phyloP scores from a whole-genome alignment of 2,113 vertebrate genomes.

The Ctenomys sociabilis region DNA sequence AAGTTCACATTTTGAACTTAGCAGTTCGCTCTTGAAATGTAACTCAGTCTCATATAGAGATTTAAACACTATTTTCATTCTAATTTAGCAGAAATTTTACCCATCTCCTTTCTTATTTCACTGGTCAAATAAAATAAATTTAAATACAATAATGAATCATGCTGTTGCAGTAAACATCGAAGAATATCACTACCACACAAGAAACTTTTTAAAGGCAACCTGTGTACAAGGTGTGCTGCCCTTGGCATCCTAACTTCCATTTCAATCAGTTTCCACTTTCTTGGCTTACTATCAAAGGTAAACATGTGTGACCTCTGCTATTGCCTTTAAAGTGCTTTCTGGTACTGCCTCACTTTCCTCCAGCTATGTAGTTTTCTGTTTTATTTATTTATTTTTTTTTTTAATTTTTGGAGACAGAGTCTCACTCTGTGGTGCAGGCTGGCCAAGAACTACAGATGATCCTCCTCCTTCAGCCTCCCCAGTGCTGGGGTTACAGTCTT shows the following conservation, averaged over 20 bases:
- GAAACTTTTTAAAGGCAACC: background rate
- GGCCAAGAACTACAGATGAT: background rate
- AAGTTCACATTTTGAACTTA: conserved; percentile 18
- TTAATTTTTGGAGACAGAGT: background rate
- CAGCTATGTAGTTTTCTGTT: background rate
- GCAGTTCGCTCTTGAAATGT: background rate
- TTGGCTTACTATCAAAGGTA: background rate
- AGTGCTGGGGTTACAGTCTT: background rate
- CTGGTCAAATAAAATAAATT: background rate
- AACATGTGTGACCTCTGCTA: background rate
- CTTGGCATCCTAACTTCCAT: background rate
- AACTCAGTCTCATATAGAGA: background rate
- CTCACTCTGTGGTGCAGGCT: background rate
- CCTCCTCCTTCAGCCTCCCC: background rate
- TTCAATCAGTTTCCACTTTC: background rate
- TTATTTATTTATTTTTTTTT: background rate
- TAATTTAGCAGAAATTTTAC: conserved; percentile 1
- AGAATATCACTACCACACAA: background rate
- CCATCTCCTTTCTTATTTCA: background rate
- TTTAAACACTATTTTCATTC: background rate
- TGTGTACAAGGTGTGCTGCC: background rate
- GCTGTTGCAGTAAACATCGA: background rate
- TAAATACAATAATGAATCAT: background rate
- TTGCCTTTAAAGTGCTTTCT: background rate
- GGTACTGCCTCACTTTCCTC: background rate